Evolutionary conservation across 2,797 vertebrate species (phyloP), one percentile per base, ranked within the genome.

Genomic region (Pangasius sanitwongsei): DNA sequence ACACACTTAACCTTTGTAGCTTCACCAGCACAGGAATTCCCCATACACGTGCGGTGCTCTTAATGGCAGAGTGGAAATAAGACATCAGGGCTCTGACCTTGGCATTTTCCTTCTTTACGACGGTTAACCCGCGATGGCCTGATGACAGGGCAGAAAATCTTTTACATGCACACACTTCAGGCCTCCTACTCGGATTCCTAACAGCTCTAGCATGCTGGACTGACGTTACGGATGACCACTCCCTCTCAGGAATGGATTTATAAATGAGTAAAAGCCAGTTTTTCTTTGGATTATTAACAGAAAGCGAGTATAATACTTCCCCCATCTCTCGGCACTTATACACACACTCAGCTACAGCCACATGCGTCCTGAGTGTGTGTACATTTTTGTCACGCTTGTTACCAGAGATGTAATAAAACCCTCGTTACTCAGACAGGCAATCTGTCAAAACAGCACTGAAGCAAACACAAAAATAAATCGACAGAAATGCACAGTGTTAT

Each of bases 61-160:
- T 78, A 92, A 90, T 87, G 93, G 94, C 89, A 92, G 13, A 88
- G 91, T 91, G 84, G 55, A 78, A 94, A 92, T 67, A 91, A 96
- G 93, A 94, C 25, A 57, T 93, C 81, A 74, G 55, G 85, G 20
- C 74, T 63, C 74, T 53, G 81, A 91, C 88, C 72, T 89, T 80
- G 85, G 87, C 89, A 87, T 89, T 93, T 90, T 69, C 87, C 0
- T 83, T 91, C 90, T 93, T 94, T 89, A 89, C 16, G 65, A 87
- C 50, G 77, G 67, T 93, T 92, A 90, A n/a, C n/a, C 89, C 92
- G 67, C 89, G 50, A 0, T 13, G 81, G 88, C 90, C 88, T 83
- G 83, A 69, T 20, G 65, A 8, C 7, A 91, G 53, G 91, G 90
- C 88, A 86, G 85, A 92, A 92, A 63, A 86, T 90, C 90, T 92